These are phyloP conservation scores for Eospalax fontanierii DNA, from an alignment of 2,797 vertebrate genomes.

Conservation along the genomic window DNA sequence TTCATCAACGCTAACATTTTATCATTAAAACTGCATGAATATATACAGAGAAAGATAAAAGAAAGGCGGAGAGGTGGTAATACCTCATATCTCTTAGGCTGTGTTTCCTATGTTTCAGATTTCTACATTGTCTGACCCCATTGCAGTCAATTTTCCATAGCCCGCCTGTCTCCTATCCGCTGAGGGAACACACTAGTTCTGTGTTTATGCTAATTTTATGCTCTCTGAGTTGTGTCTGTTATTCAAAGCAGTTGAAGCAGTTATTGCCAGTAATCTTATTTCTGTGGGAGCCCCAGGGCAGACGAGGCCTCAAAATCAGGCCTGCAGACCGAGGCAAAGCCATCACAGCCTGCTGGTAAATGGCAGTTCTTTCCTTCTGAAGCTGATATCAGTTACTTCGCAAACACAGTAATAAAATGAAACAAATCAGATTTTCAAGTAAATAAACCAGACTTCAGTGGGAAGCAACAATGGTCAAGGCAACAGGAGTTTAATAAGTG, in stretches of 20 bases:
- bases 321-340: constrained; percentile 92
- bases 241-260: constrained; percentile 95
- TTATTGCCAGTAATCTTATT: constrained; percentile 98
- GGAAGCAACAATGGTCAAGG: constrained; percentile 93
- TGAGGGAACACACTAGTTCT: constrained; percentile 91
- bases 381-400: constrained; percentile 94
- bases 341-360: constrained; percentile 93
- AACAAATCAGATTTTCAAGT: constrained; percentile 96
- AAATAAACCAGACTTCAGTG: constrained; percentile 94
- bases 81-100: constrained; percentile 80
- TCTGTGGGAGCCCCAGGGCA: constrained; percentile 93
- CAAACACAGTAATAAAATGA: constrained; percentile 96
- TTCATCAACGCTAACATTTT: constrained; percentile 74
- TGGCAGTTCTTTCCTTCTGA: constrained; percentile 92
- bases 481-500: constrained; percentile 93
- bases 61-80: constrained; percentile 77
- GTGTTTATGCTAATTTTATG: constrained; percentile 95
- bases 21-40: constrained; percentile 88
- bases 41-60: constrained; percentile 64
- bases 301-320: constrained; percentile 92
- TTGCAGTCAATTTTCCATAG: constrained; percentile 93
- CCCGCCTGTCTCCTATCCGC: constrained; percentile 90
- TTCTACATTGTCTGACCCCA: constrained; percentile 91
- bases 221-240: constrained; percentile 95
- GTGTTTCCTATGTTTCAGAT: constrained; percentile 87